A percentile compares a stretch with the other conserved stretches of the same genome.
These are phyloP conservation scores for Podabrus alpinus DNA, from an alignment of 2,888 invertebrate species.

Conservation along the genomic window DNA sequence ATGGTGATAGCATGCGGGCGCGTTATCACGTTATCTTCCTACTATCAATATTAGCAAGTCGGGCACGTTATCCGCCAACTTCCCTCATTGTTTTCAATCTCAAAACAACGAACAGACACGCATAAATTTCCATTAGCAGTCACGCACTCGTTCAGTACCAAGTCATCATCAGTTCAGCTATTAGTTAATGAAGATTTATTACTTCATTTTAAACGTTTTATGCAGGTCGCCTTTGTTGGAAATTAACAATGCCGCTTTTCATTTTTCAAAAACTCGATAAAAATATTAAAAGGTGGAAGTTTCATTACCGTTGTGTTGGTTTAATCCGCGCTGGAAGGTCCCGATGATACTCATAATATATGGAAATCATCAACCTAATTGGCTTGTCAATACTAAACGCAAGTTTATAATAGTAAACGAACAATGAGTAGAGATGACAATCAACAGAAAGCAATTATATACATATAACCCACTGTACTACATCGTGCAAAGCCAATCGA, in stretches of 20 bases:
- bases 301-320: not conserved
- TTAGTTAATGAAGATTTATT: conserved; percentile 30
- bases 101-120: conserved; percentile 34
- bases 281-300: not conserved
- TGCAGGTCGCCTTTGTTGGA: conserved; percentile 14
- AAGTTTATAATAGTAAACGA: conserved; percentile 31
- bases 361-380: conserved; percentile 15
- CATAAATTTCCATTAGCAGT: conserved; percentile 32
- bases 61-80: conserved; percentile 26
- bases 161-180: conserved; percentile 32
- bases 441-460: conserved; percentile 48
- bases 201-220: conserved; percentile 28
- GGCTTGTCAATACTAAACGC: conserved; percentile 19
- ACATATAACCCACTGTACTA: conserved; percentile 43
- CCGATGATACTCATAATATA: conserved; percentile 1
- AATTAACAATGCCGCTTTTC: not conserved
- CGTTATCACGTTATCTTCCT: conserved; percentile 19
- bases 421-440: conserved; percentile 45
- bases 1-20: conserved; percentile 23
- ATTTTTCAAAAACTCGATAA: not conserved
- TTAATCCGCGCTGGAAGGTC: not conserved
- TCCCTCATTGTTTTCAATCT: conserved; percentile 31
- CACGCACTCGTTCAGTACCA: conserved; percentile 35
- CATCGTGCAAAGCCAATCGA: conserved; percentile 44
- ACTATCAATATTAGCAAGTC: conserved; percentile 24